Evolutionary conservation across 2,797 vertebrate genomes (phyloP).

Genomic region (Crenuchus spilurus): DNA sequence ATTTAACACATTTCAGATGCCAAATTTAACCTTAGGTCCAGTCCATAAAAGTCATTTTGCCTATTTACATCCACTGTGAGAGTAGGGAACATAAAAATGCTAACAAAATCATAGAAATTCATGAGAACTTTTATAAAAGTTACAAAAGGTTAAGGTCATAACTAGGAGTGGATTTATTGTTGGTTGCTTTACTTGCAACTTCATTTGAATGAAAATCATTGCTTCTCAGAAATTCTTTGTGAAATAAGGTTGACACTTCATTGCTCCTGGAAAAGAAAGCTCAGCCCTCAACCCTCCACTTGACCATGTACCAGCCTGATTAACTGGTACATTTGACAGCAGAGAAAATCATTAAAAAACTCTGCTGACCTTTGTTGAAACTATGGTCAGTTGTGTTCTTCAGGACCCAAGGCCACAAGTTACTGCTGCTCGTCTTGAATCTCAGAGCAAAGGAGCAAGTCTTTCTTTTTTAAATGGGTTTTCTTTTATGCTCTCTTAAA

Average conservation of each 20-base stretch:
- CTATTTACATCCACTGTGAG: neutral
- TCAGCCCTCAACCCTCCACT: neutral
- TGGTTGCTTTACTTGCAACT: neutral
- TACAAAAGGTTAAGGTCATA: neutral
- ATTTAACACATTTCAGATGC: too few species aligned
- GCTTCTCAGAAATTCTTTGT: constrained; percentile 7
- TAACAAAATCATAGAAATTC: neutral
- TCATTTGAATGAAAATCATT: neutral
- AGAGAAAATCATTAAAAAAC: neutral
- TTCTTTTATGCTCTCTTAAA: neutral
- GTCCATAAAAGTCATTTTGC: too few species aligned
- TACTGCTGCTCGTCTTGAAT: neutral
- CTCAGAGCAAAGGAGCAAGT: constrained; percentile 2
- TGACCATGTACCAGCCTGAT: constrained; percentile 7
- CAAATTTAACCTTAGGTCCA: too few species aligned
- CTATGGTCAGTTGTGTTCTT: constrained; percentile 6
- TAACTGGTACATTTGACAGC: constrained; percentile 3
- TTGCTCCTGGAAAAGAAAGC: neutral
- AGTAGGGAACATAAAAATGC: neutral
- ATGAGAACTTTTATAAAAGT: neutral
- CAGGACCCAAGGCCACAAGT: neutral
- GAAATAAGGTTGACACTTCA: neutral
- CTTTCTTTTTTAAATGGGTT: neutral
- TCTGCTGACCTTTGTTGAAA: neutral
- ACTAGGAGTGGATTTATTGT: neutral